Evolutionary conservation across 2,888 invertebrate genomes (phyloP), one percentile per base, ranked within the genome.

Genomic region (Tenthredo notha): DNA sequence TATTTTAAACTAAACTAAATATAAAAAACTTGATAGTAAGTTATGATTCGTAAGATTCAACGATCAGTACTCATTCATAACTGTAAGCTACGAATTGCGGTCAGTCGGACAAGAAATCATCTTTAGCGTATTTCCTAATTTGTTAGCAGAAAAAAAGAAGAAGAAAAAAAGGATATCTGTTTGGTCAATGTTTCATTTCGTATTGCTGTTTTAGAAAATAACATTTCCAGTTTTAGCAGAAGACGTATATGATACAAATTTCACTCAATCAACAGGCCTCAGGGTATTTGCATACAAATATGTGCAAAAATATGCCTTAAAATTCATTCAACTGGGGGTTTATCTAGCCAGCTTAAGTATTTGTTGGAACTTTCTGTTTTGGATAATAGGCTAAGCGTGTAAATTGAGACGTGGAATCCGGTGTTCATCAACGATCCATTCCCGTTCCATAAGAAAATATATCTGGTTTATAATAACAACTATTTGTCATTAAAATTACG

Each of bases 401-500:
- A 21, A 40, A 74, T 43, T 21, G 43, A 21, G 15, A 43, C 43
- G 72, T 74, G 72, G 40, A 74, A 74, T 74, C 18, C 43, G 43
- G 40, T 21, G 72, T 47, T 43, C 18, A 54, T 54, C 21, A 21
- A 43, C n/a, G 43, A n/a, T 54, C 50, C 50, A 25, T 29, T 29
- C 18, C 25, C 33, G 15, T 47, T 50, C 6, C 29, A 29, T 29
- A 4, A 50, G 15, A 77, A 18, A 18, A 37, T 33, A 9, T 50
- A 18, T 77, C 7, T 29, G 7, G 54, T 77, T 47, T 0, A 37
- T 37, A 7, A 6, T 37, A 54, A 15, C 15, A 29, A 77, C 18
- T 18, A 77, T 29, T 29, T 47, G 77, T 29, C n/a, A 77, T 77
- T 6, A 29, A 33, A 77, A 77, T 77, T 77, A 77, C 50, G 47